These are phyloP conservation scores for Plectropomus leopardus DNA, from an alignment of 2,113 vertebrate species.

Conservation along the genomic window DNA sequence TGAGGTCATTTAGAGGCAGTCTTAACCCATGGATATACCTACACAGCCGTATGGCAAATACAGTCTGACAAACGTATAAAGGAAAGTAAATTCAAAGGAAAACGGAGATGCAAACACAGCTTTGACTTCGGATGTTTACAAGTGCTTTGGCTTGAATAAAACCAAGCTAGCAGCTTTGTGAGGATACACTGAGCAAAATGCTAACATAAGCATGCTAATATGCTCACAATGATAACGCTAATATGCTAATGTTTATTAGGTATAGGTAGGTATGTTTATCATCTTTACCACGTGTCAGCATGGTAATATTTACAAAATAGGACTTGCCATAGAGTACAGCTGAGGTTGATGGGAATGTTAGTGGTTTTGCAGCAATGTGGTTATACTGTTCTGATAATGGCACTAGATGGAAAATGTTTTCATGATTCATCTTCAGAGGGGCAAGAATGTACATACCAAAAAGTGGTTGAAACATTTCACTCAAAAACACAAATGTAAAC, in stretches of 20 bases:
- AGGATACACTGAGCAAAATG: neutral
- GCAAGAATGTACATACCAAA: neutral
- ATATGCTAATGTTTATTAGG: neutral
- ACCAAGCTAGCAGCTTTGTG: neutral
- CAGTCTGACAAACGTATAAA: neutral
- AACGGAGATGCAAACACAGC: neutral
- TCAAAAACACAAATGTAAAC: neutral
- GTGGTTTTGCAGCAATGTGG: neutral
- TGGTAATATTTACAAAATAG: neutral
- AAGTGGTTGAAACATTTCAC: neutral
- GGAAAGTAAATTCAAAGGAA: neutral
- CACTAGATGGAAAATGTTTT: neutral
- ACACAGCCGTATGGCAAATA: slow-evolving; percentile 26
- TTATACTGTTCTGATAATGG: neutral
- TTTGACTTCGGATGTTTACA: neutral
- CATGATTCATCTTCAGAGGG: too few species aligned
- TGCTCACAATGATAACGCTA: neutral
- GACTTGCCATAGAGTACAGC: neutral
- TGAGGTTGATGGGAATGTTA: neutral
- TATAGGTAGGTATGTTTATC: neutral
- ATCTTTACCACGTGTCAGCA: neutral
- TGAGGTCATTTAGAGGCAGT: slow-evolving; percentile 73
- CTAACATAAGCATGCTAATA: neutral
- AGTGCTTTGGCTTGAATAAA: neutral
- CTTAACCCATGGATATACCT: slow-evolving; percentile 38